A percentile compares a stretch with the other conserved stretches of the same genome.
Conservation (phyloP, 2,888 invertebrate species). For the Cantharis lateralis region DNA sequence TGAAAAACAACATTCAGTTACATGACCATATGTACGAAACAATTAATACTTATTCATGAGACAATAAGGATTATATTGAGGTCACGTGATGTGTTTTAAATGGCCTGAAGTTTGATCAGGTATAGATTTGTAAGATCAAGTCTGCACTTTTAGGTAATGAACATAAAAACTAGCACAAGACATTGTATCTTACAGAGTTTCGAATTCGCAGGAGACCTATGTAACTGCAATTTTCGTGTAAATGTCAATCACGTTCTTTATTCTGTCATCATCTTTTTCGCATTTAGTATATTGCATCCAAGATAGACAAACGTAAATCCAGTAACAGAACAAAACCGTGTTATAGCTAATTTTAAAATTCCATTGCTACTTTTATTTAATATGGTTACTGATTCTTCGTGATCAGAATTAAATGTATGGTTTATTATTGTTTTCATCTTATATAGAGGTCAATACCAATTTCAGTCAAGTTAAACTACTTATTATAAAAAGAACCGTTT, state of each 20-base stretch:
- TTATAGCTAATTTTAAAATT: slow-evolving; percentile 43
- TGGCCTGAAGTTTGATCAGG: slow-evolving; percentile 41
- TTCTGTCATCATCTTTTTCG: slow-evolving; percentile 6
- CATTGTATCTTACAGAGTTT: slow-evolving; percentile 37
- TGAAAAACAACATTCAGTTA: slow-evolving; percentile 23
- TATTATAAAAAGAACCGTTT: slow-evolving; percentile 8
- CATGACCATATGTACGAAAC: slow-evolving; percentile 39
- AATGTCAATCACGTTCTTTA: slow-evolving; percentile 14
- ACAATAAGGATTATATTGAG: slow-evolving; percentile 50
- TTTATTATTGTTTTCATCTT: slow-evolving; percentile 34
- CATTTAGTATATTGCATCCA: slow-evolving; percentile 8
- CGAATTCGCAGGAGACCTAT: slow-evolving; percentile 47
- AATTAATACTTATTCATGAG: slow-evolving; percentile 50
- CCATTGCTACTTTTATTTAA: slow-evolving; percentile 43
- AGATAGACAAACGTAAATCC: slow-evolving; percentile 15
- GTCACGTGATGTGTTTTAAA: slow-evolving; percentile 46
- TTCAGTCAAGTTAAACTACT: slow-evolving; percentile 3
- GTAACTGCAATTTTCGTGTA: slow-evolving; percentile 31
- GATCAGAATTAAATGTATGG: slow-evolving; percentile 32
- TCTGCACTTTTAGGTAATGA: slow-evolving; percentile 53
- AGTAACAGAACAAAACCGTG: slow-evolving; percentile 1
- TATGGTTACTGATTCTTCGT: slow-evolving; percentile 40
- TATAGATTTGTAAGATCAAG: slow-evolving; percentile 49
- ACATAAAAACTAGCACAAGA: slow-evolving; percentile 51
- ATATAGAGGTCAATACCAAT: slow-evolving; percentile 27